Base-by-base conservation (phyloP, 2,797 vertebrate species). In the Sebastes kiyomatsui region DNA sequence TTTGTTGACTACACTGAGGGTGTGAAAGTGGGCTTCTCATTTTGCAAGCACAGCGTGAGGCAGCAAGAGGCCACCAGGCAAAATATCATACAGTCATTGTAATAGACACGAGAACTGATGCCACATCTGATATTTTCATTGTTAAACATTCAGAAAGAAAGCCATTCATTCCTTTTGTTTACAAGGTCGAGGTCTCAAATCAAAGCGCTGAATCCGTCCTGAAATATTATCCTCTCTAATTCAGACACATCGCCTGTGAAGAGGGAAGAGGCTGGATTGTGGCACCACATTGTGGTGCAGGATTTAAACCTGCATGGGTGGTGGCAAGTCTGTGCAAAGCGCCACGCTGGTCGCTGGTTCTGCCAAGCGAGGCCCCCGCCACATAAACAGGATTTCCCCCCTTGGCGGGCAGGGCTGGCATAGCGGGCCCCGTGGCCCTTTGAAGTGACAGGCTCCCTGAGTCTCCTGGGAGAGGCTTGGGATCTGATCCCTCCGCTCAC, bases 371-470 rank as follows among this genome's bases (percentile, higher is more conserved):
- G 73, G 64, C 80, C 72, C 42, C 65, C 18, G 27, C 84, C 83
- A 87, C 73, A 91, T 87, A 90, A 93, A 93, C 88, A 90, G 92
- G 91, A 94, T 93, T 91, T 89, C 87, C 90, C 90, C 86, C 88
- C 80, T 88, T 84, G 85, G 87, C 83, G 78, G 85, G 80, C 83
- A 84, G 72, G 42, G 81, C 87, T 87, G 90, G 88, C 89, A 85
- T 81, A 14, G 72, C 56, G 27, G 88, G 81, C 82, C 89, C 85
- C 33, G n/a, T 52, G 56, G 81, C 79, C 86, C 89, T 95, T 95
- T 96, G 93, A 96, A 95, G 95, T 95, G 81, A 80, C 89, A 87
- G 90, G 65, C 90, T 86, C 85, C 83, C 82, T 11, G 84, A 81
- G 79, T 91, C 90, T 85, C 89, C 75, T 4, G 87, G 84, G 89